Percentiles rank a stretch among this genome's conserved stretches.
Conservation (phyloP, 1,140 invertebrate genomes). For the Gyrodactylus bullatarudis region DNA sequence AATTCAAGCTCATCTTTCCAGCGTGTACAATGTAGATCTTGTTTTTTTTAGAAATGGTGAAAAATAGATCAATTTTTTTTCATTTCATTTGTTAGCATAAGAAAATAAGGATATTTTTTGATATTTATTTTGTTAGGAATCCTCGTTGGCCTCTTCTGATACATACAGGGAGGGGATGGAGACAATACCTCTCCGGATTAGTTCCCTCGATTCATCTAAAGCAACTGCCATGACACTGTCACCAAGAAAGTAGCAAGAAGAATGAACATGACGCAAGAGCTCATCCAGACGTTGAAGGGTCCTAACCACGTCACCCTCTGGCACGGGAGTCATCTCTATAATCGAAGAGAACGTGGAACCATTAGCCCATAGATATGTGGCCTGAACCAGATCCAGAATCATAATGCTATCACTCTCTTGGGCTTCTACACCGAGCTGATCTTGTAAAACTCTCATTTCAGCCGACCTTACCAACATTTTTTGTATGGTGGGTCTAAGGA, state of each 20-base stretch:
- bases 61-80: too few species aligned
- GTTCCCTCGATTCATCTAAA: constrained; percentile 64
- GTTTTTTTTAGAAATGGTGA: too few species aligned
- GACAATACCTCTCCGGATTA: constrained; percentile 83
- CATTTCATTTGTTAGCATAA: too few species aligned
- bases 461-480: background rate
- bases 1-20: too few species aligned
- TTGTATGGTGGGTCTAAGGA: background rate
- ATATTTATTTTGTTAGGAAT: too few species aligned
- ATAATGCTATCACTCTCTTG: background rate
- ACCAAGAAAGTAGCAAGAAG: constrained; percentile 61
- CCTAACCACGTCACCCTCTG: constrained; percentile 85
- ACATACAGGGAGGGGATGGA: constrained; percentile 86
- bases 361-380: background rate
- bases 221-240: constrained; percentile 55
- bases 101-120: too few species aligned
- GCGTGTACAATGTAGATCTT: too few species aligned
- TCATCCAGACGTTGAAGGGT: constrained; percentile 85
- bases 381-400: background rate
- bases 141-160: background rate
- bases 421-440: background rate
- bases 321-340: background rate
- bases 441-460: background rate
- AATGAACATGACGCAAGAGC: constrained; percentile 45
- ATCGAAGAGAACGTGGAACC: constrained; percentile 3